Evolutionary conservation across 2,888 invertebrate species (phyloP).

Genomic region (Zaprionus obscuricornis): DNA sequence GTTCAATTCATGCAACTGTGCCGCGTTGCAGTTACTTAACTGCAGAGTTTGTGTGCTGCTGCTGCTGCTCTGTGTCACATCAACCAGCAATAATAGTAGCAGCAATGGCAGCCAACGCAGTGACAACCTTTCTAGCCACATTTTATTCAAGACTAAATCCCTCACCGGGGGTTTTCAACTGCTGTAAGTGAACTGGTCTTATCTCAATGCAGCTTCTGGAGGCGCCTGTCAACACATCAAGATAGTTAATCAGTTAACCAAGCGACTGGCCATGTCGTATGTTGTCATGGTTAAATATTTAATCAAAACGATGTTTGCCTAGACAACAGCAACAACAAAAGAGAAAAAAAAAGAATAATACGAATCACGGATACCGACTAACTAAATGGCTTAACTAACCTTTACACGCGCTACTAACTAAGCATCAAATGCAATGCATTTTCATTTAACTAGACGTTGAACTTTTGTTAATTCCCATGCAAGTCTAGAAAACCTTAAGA

Average conservation of each 20-base stretch:
- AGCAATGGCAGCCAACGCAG: slow-evolving; percentile 2
- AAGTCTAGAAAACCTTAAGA: too few relatives aligned
- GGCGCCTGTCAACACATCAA: slow-evolving; percentile 58
- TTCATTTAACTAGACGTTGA: too few relatives aligned
- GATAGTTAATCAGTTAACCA: slow-evolving; percentile 63
- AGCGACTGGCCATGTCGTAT: slow-evolving; percentile 28
- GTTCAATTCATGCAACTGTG: slow-evolving; percentile 34
- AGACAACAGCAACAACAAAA: too few relatives aligned
- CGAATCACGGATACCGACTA: too few relatives aligned
- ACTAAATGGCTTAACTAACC: too few relatives aligned
- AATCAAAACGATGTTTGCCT: too few relatives aligned
- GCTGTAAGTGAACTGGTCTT: slow-evolving; percentile 40
- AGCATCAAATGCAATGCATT: too few relatives aligned
- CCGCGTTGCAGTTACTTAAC: slow-evolving; percentile 57
- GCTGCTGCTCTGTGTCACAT: neutral
- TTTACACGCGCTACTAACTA: too few relatives aligned
- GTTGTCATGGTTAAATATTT: slow-evolving; percentile 53
- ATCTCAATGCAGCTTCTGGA: slow-evolving; percentile 66
- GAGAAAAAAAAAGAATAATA: too few relatives aligned
- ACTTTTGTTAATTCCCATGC: too few relatives aligned
- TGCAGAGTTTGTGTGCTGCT: slow-evolving; percentile 22
- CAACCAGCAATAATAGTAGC: slow-evolving; percentile 12
- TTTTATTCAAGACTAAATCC: slow-evolving; percentile 40
- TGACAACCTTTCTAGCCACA: slow-evolving; percentile 37
- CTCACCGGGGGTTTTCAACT: neutral